A percentile compares a stretch with the other conserved stretches of the same genome.
Evolutionary conservation across 30 jellyfish, hydroid and myxozoan species (phyloP).

Genomic region (Catostylus mosaicus): DNA sequence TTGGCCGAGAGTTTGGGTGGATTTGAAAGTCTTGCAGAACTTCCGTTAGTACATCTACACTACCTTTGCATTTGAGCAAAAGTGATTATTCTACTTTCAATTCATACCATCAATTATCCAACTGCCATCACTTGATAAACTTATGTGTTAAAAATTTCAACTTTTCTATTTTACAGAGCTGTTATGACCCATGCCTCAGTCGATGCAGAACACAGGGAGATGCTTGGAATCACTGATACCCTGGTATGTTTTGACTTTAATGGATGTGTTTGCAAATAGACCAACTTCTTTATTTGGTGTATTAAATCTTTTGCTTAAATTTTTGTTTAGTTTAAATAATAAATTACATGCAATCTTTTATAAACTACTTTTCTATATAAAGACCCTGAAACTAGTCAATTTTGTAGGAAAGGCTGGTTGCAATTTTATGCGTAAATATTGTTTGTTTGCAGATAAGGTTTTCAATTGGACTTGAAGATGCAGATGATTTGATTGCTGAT

Average conservation of each 20-base stretch:
- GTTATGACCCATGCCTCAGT: slow-evolving; percentile 99
- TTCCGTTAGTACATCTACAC: slow-evolving; percentile 81
- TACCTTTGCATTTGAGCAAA: not conserved
- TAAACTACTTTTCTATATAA: no score
- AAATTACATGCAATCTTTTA: no score
- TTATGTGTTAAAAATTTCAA: not conserved
- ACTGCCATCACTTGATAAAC: not conserved
- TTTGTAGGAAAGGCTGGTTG: no score
- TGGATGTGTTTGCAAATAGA: no score
- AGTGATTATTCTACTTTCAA: no score
- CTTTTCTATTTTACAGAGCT: slow-evolving; percentile 49
- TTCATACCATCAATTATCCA: not conserved
- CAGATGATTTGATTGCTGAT: slow-evolving; percentile 89
- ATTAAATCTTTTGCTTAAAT: no score
- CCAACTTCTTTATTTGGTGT: no score
- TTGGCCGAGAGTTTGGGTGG: slow-evolving; percentile 99
- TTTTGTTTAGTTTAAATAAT: no score
- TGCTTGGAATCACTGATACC: slow-evolving; percentile 96
- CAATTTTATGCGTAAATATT: not conserved
- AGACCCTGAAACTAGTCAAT: no score
- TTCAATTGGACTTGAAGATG: slow-evolving; percentile 98
- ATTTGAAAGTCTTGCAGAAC: slow-evolving; percentile 98
- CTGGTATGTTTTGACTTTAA: slow-evolving; percentile 82
- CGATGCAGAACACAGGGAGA: slow-evolving; percentile 90
- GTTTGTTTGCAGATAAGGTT: slow-evolving; percentile 74